Evolutionary conservation across 2,888 invertebrate species (phyloP), one percentile per base, ranked within the genome.

Genomic region (Noctua janthina): DNA sequence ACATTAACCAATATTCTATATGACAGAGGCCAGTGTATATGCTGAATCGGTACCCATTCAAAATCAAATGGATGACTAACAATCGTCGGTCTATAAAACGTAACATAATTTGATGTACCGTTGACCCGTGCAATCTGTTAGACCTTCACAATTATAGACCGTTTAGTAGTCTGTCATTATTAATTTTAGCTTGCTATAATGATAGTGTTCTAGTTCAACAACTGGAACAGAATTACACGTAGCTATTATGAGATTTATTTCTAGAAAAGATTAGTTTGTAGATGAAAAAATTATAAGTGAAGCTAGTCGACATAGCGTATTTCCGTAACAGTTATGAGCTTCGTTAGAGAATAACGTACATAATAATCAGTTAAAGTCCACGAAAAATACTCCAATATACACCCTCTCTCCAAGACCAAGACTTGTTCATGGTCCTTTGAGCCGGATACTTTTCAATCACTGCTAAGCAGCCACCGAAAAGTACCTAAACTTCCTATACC

Each of bases 71-170:
- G 29, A 74, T 82, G 80, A 87, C 77, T 79, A 81, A 81, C 43
- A 79, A 35, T 67, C 59, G 62, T 59, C 80, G 67, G 62, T 59
- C 77, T 56, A 79, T 79, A 72, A 78, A 71, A 81, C 64, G 73
- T 79, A 79, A 81, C 79, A 87, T 87, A 86, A 88, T 88, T 87
- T 82, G 82, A 86, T 83, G 76, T 83, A 82, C 86, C 79, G 82
- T 81, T 89, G 89, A 88, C 89, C 89, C 74, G 68, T 62, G 71
- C 81, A 83, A 87, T 89, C 83, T 83, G 74, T 23, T n/a, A 51
- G 81, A 74, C 75, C 84, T 76, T 82, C 78, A 69, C 77, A 81
- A 83, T 82, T 81, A 74, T 62, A 70, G 81, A 72, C 69, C 78
- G 56, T 80, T 84, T 85, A 87, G 72, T 62, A 59, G 69, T 71